Evolutionary conservation across 1,140 invertebrate species (phyloP).

Genomic region (Drosophila malerkotliana): DNA sequence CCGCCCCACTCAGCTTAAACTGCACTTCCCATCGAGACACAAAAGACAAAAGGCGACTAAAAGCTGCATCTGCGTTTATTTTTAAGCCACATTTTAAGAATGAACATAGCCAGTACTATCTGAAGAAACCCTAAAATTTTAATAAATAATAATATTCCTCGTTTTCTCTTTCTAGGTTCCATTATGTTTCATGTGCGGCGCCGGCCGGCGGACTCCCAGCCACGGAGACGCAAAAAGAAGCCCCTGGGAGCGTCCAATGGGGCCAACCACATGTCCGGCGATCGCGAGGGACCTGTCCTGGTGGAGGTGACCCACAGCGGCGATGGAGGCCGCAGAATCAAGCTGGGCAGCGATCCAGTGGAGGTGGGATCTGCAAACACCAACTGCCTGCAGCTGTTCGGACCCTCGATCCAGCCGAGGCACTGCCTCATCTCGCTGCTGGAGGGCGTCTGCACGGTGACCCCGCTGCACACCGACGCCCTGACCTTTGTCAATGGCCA

Average conservation of each 20-base stretch:
- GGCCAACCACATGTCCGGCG: constrained; percentile 83
- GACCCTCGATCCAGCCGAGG: constrained; percentile 93
- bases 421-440: constrained; percentile 97
- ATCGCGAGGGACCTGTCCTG: constrained; percentile 85
- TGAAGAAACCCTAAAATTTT: neutral
- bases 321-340: constrained; percentile 86
- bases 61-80: constrained; percentile 3
- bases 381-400: constrained; percentile 88
- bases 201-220: constrained; percentile 94
- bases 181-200: constrained; percentile 97
- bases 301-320: constrained; percentile 87
- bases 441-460: constrained; percentile 95
- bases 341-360: constrained; percentile 86
- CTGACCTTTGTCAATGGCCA: constrained; percentile 97
- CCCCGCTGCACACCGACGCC: constrained; percentile 95
- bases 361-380: constrained; percentile 89
- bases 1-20: constrained; percentile 35
- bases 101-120: constrained; percentile 57
- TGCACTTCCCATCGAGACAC: constrained; percentile 46
- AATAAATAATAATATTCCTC: neutral
- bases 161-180: constrained; percentile 87
- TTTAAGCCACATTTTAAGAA: neutral
- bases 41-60: constrained; percentile 34
- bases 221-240: constrained; percentile 95
- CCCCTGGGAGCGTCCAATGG: constrained; percentile 86